A percentile compares a stretch with the other conserved stretches of the same genome.
These are phyloP conservation scores for Clarias pachynema DNA, from an alignment of 2,797 vertebrate species.

Conservation along the genomic window DNA sequence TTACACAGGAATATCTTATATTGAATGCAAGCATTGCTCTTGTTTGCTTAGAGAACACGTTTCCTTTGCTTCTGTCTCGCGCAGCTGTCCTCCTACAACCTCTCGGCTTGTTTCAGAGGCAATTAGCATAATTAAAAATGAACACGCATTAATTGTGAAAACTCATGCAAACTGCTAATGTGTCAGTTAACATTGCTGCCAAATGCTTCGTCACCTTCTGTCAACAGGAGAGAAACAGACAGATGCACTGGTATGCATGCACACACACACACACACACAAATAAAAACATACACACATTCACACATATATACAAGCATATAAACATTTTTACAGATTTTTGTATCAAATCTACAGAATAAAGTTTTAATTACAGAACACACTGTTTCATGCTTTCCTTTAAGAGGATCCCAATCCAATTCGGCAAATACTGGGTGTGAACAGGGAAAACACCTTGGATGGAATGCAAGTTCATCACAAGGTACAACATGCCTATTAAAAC, in stretches of 20 bases:
- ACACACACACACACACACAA: neutral
- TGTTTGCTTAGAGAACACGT: conserved; percentile 42
- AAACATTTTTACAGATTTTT: neutral
- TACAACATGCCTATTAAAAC: too few species aligned
- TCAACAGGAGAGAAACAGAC: conserved; percentile 65
- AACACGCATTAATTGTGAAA: conserved; percentile 97
- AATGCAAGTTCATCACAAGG: neutral
- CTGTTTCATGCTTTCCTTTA: neutral
- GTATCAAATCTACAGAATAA: neutral
- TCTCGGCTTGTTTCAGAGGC: conserved; percentile 88
- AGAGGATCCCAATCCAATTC: neutral
- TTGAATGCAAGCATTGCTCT: conserved; percentile 3
- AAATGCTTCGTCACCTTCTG: conserved; percentile 90
- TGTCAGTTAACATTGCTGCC: conserved; percentile 90
- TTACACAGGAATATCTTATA: conserved; percentile 14
- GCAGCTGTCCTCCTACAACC: conserved; percentile 88
- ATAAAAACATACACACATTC: too few species aligned
- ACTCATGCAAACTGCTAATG: conserved; percentile 96
- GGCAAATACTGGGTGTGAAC: neutral
- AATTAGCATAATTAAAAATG: conserved; percentile 99
- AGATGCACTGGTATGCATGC: conserved; percentile 12
- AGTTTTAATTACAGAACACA: neutral
- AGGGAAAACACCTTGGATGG: neutral
- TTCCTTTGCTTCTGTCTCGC: conserved; percentile 28
- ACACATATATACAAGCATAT: neutral